These are phyloP conservation scores for Chlorops oryzae DNA, from an alignment of 1,140 invertebrate species.

Conservation along the genomic window DNA sequence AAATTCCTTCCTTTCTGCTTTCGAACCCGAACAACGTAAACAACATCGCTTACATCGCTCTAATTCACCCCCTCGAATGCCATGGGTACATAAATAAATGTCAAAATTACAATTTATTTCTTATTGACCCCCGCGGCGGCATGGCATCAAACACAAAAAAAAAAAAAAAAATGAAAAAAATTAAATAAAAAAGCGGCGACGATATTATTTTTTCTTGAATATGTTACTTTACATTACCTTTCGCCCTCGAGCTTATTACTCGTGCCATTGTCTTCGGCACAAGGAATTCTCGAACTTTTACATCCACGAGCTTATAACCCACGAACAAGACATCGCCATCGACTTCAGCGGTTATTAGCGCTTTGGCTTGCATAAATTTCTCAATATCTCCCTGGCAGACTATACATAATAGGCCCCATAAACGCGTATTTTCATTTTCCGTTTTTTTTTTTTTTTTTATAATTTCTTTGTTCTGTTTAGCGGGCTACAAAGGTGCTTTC, in stretches of 20 bases:
- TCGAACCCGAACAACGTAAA: too few species aligned
- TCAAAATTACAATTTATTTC: slow-evolving; percentile 48
- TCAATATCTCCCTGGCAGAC: slow-evolving; percentile 29
- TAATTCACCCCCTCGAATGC: not conserved
- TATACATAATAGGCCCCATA: too few species aligned
- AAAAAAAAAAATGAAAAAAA: not conserved
- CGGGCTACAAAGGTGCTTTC: not conserved
- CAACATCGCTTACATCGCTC: not conserved
- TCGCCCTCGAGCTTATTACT: too few species aligned
- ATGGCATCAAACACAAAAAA: slow-evolving; percentile 4
- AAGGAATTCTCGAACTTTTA: too few species aligned
- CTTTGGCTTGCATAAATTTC: slow-evolving; percentile 47
- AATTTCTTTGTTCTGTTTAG: not conserved
- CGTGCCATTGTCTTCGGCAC: too few species aligned
- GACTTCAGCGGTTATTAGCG: slow-evolving; percentile 35
- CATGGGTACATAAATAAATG: slow-evolving; percentile 47
- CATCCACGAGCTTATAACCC: not conserved
- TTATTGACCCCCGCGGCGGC: slow-evolving; percentile 47
- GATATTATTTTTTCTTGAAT: slow-evolving; percentile 47
- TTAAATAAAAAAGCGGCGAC: slow-evolving; percentile 15
- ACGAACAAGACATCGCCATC: slow-evolving; percentile 16
- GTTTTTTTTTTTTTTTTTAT: slow-evolving; percentile 10
- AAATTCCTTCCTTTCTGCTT: too few species aligned
- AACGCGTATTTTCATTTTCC: too few species aligned
- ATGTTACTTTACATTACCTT: slow-evolving; percentile 41